A percentile compares a stretch with the other conserved stretches of the same genome.
Evolutionary conservation across 2,888 invertebrate species (phyloP).

Genomic region (Podabrus alpinus): DNA sequence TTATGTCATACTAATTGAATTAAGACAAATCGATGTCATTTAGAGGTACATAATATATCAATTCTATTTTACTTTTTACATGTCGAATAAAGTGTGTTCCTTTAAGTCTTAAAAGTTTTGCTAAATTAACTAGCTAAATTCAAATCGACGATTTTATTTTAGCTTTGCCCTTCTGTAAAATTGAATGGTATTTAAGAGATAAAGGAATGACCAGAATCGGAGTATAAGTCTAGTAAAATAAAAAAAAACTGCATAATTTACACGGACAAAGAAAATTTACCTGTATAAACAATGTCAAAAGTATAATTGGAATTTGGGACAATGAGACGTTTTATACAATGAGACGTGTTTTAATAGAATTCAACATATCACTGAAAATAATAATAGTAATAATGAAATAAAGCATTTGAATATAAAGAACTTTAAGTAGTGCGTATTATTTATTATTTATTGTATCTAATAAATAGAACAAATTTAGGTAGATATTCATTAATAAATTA

Average conservation of each 20-base stretch:
- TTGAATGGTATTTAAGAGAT: too few relatives aligned
- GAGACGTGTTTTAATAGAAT: background rate
- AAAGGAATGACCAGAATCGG: too few relatives aligned
- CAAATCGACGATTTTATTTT: too few relatives aligned
- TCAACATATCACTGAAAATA: background rate
- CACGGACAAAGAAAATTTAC: background rate
- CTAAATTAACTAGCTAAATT: too few relatives aligned
- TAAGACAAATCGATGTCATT: background rate
- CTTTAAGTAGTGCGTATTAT: background rate
- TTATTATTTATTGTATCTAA: background rate
- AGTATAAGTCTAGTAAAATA: background rate
- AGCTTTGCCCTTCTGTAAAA: too few relatives aligned
- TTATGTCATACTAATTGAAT: background rate
- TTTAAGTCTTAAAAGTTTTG: too few relatives aligned
- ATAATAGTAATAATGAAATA: background rate
- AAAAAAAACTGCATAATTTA: background rate
- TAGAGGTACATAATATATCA: background rate
- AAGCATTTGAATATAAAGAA: background rate
- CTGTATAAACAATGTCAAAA: background rate
- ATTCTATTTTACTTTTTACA: background rate
- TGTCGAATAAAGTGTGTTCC: too few relatives aligned
- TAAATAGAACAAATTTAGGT: background rate
- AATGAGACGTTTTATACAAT: background rate
- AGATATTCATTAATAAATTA: background rate
- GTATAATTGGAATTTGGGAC: background rate